These are phyloP conservation scores for Drosophila fuyamai DNA, from an alignment of 1,140 invertebrate species.

Conservation along the genomic window DNA sequence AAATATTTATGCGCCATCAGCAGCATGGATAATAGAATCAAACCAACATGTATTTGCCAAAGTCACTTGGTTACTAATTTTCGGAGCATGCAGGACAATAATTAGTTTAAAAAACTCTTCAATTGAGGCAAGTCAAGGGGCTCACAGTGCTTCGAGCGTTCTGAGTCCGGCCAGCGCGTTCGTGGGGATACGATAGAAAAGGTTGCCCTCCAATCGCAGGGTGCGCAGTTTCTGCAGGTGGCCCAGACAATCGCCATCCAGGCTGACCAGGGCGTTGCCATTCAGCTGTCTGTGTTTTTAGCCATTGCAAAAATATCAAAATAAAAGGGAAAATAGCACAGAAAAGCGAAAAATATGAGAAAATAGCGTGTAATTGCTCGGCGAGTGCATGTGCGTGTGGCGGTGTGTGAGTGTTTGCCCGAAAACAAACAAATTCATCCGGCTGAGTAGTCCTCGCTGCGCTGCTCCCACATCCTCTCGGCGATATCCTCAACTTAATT, in stretches of 20 bases:
- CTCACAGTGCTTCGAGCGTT: constrained; percentile 89
- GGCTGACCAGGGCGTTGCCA: constrained; percentile 87
- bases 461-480: constrained; percentile 7
- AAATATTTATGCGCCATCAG: constrained; percentile 13
- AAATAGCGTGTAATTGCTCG: constrained; percentile 74
- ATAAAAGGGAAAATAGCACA: constrained; percentile 50
- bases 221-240: constrained; percentile 87
- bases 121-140: constrained; percentile 62
- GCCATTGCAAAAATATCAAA: constrained; percentile 49
- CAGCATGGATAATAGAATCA: constrained; percentile 15
- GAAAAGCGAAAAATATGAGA: constrained; percentile 60
- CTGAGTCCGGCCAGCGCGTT: constrained; percentile 87
- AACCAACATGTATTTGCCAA: constrained; percentile 14
- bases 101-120: constrained; percentile 16
- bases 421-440: constrained; percentile 57
- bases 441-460: constrained; percentile 31
- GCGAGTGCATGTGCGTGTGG: constrained; percentile 27
- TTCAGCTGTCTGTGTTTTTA: constrained; percentile 87
- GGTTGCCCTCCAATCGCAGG: constrained; percentile 89
- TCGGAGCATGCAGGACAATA: constrained; percentile 22
- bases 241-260: constrained; percentile 86
- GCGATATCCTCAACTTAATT: constrained; percentile 36
- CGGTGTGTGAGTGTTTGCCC: constrained; percentile 37
- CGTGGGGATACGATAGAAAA: constrained; percentile 87
- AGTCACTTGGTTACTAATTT: constrained; percentile 21